These are phyloP conservation scores for Leucophenga montana DNA, from an alignment of 2,888 invertebrate species.

Conservation along the genomic window DNA sequence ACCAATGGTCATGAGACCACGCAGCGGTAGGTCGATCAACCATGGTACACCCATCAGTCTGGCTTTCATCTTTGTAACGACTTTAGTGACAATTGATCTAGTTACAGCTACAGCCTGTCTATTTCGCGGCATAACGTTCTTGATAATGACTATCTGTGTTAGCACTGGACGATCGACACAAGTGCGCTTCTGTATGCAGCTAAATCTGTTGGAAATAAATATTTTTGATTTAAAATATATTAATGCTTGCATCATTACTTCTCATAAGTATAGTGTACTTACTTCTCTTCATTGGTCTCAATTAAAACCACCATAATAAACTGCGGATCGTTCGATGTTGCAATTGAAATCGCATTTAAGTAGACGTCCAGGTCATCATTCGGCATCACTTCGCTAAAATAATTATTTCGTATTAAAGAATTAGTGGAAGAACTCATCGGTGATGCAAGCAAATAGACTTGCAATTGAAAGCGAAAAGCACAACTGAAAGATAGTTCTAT, in stretches of 20 bases:
- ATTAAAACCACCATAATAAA: conserved; percentile 81
- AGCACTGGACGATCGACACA: conserved; percentile 83
- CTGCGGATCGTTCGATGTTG: conserved; percentile 76
- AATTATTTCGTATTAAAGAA: not conserved
- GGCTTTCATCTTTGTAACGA: conserved; percentile 93
- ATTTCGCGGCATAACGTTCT: conserved; percentile 71
- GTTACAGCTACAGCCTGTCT: conserved; percentile 65
- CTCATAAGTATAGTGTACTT: conserved; percentile 35
- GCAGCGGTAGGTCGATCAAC: conserved; percentile 81
- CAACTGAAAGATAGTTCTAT: too few species aligned
- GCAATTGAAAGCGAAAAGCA: too few species aligned
- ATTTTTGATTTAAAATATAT: too few species aligned
- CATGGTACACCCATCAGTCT: conserved; percentile 95
- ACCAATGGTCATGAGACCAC: conserved; percentile 85
- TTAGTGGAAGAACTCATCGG: too few species aligned
- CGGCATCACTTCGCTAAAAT: conserved; percentile 69
- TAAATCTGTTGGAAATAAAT: conserved; percentile 75
- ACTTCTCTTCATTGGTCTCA: conserved; percentile 80
- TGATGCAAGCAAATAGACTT: too few species aligned
- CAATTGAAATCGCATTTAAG: conserved; percentile 76
- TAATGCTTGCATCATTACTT: too few species aligned
- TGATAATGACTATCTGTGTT: conserved; percentile 76
- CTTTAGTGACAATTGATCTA: conserved; percentile 91
- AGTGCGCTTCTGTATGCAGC: conserved; percentile 90
- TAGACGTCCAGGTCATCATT: conserved; percentile 79